Evolutionary conservation across 2,113 vertebrate species (phyloP).

Genomic region (Columba livia): DNA sequence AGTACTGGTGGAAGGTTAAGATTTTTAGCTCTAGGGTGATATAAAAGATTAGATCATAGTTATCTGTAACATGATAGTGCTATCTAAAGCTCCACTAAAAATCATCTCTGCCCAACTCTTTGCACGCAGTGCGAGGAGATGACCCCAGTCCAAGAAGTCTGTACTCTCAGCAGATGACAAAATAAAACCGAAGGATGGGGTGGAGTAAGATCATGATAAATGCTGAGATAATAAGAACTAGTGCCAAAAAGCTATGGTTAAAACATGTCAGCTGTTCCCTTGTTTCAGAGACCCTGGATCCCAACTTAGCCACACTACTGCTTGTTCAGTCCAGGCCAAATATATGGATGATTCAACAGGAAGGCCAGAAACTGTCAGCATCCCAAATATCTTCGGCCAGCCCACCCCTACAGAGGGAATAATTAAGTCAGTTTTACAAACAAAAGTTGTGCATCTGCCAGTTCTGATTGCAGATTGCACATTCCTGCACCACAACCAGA

Average conservation of each 20-base stretch:
- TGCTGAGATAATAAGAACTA: neutral
- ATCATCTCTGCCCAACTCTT: neutral
- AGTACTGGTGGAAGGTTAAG: neutral
- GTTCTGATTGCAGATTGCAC: slow-evolving; percentile 16
- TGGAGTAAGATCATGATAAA: neutral
- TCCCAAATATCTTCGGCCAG: neutral
- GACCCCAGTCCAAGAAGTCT: neutral
- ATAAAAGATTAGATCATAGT: slow-evolving; percentile 55
- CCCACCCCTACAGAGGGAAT: slow-evolving; percentile 45
- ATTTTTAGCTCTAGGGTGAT: slow-evolving; percentile 47
- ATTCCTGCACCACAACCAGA: slow-evolving; percentile 44
- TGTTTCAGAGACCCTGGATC: neutral
- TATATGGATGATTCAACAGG: slow-evolving; percentile 23
- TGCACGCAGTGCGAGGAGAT: neutral
- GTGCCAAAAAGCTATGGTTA: neutral
- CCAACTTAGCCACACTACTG: neutral
- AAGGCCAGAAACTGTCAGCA: slow-evolving; percentile 30
- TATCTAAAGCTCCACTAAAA: slow-evolving; percentile 27
- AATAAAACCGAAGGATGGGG: neutral
- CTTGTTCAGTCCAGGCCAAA: neutral
- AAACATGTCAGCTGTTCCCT: neutral
- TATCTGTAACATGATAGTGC: slow-evolving; percentile 25
- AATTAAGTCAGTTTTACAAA: slow-evolving; percentile 58
- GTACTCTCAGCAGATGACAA: slow-evolving; percentile 21
- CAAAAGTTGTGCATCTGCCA: slow-evolving; percentile 51